Evolutionary conservation across 2,888 invertebrate species (phyloP).

Genomic region (Drosophila borborema): DNA sequence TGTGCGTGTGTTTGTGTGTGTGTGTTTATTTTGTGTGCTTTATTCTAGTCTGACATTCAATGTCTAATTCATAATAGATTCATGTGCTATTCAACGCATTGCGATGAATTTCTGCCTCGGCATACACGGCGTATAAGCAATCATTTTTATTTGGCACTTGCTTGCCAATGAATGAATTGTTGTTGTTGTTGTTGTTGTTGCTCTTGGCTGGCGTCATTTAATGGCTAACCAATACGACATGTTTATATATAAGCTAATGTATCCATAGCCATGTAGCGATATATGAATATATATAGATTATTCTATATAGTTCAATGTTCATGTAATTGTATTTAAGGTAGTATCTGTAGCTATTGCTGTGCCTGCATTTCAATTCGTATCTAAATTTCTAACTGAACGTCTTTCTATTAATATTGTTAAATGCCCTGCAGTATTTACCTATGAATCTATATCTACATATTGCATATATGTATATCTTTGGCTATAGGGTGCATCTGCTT

Average conservation of each 20-base stretch:
- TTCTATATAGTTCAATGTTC: conserved; percentile 24
- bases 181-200: conserved; percentile 35
- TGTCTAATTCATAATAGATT: conserved; percentile 82
- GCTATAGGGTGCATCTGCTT: not conserved
- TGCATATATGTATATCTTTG: conserved; percentile 47
- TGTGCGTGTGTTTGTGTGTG: conserved; percentile 30
- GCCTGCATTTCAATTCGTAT: not conserved
- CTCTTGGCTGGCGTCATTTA: conserved; percentile 71
- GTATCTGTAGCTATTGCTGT: not conserved
- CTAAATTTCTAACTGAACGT: conserved; percentile 14
- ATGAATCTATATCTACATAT: not conserved
- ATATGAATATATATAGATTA: not conserved
- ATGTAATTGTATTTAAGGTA: conserved; percentile 28
- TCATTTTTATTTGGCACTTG: conserved; percentile 82
- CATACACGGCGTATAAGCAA: conserved; percentile 79
- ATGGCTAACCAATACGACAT: conserved; percentile 81
- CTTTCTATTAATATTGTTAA: too few species aligned
- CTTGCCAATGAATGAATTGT: conserved; percentile 59
- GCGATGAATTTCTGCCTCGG: conserved; percentile 27
- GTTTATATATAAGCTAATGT: conserved; percentile 55
- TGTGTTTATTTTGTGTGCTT: conserved; percentile 20
- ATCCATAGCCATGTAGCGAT: conserved; percentile 37
- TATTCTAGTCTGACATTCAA: conserved; percentile 69
- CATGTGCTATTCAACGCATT: conserved; percentile 55
- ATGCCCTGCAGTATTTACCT: too few species aligned